phyloP scores from a whole-genome alignment of 2,888 invertebrate species.

The Tineola bisselliella region DNA sequence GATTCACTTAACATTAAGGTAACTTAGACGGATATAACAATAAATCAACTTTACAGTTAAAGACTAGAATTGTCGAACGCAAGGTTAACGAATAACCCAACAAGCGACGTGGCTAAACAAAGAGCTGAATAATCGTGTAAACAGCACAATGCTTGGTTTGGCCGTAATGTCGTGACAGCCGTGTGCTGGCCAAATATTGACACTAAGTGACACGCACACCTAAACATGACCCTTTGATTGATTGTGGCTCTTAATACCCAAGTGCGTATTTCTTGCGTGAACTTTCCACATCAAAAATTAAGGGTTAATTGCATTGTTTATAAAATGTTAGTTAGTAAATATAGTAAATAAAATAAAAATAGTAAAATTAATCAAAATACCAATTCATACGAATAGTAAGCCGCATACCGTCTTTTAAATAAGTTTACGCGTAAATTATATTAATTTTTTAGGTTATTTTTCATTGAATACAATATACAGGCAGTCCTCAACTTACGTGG shows the following conservation, averaged over 20 bases:
- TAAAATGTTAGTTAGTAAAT: no score
- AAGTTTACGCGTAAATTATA: no score
- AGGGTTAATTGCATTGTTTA: neutral
- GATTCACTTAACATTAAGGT: no score
- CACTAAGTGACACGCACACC: conserved; percentile 24
- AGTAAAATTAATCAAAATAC: no score
- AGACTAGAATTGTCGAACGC: neutral
- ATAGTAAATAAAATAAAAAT: no score
- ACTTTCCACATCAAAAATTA: neutral
- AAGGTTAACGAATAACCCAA: neutral
- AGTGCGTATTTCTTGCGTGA: conserved; percentile 7
- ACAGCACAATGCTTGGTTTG: conserved; percentile 25
- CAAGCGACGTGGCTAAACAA: conserved; percentile 34
- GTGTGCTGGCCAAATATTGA: conserved; percentile 47
- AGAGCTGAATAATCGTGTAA: conserved; percentile 57
- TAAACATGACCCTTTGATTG: conserved; percentile 50
- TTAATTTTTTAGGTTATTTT: no score
- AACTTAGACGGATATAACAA: no score
- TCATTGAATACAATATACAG: no score
- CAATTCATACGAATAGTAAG: no score
- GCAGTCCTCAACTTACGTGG: no score
- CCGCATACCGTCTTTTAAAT: no score
- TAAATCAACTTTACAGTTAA: no score
- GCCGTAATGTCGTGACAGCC: conserved; percentile 39
- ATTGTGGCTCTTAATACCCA: conserved; percentile 27